phyloP scores from a whole-genome alignment of 53 echinoderm and acorn worm species.

The Echinometra lucunter region DNA sequence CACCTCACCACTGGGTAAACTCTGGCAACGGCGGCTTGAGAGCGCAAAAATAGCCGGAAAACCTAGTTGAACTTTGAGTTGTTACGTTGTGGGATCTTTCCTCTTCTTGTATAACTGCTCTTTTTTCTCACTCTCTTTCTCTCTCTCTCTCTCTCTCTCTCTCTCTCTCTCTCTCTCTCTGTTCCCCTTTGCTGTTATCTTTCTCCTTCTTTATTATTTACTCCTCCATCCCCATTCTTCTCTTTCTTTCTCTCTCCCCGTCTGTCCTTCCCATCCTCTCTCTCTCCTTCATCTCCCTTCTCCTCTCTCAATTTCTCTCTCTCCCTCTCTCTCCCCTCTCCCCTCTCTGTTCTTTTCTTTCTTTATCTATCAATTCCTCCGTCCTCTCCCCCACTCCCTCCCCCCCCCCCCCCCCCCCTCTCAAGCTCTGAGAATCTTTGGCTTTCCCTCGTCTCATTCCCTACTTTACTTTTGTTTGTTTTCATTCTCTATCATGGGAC shows the following conservation, averaged over 20 bases:
- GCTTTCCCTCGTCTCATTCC: too few species aligned
- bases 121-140: neutral
- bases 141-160: neutral
- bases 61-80: slow-evolving; percentile 20
- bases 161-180: neutral
- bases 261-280: neutral
- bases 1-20: slow-evolving; percentile 10
- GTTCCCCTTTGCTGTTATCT: neutral
- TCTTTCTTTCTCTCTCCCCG: neutral
- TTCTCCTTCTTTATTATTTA: neutral
- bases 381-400: neutral
- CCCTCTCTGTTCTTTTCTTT: too few species aligned
- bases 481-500: neutral
- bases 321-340: neutral
- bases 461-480: neutral
- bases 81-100: slow-evolving; percentile 17
- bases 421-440: too few species aligned
- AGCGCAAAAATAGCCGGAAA: slow-evolving; percentile 38
- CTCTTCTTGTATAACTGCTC: neutral
- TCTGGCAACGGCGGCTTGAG: neutral
- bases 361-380: neutral
- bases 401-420: neutral
- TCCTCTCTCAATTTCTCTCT: too few species aligned
- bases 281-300: neutral
- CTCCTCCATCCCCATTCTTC: neutral